Evolutionary conservation across 2,113 vertebrate genomes (phyloP).

Genomic region (Melanotaenia duboulayi): DNA sequence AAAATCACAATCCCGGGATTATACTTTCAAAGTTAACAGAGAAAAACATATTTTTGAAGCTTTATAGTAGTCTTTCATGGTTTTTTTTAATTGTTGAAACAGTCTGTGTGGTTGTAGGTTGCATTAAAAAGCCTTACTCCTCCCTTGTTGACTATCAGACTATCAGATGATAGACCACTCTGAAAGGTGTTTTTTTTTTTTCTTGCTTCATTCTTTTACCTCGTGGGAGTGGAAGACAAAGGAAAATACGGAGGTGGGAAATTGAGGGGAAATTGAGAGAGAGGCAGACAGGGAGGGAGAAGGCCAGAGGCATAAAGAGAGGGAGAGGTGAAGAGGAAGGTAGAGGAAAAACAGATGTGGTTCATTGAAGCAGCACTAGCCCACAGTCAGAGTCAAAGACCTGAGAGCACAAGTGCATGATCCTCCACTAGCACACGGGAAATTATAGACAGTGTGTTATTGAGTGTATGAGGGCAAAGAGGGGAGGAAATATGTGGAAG

Average conservation of each 20-base stretch:
- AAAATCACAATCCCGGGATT: no score
- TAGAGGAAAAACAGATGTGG: conserved; percentile 63
- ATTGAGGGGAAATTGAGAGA: conserved; percentile 64
- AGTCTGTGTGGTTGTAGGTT: conserved; percentile 12
- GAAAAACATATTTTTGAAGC: background rate
- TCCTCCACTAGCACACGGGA: conserved; percentile 63
- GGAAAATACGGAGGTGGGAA: conserved; percentile 59
- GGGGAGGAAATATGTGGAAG: conserved; percentile 1
- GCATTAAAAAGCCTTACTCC: conserved; percentile 5
- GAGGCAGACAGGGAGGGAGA: conserved; percentile 12
- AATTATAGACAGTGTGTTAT: conserved; percentile 49
- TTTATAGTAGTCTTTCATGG: background rate
- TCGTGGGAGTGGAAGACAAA: conserved; percentile 64
- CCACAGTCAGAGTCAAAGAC: conserved; percentile 72
- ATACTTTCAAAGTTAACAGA: background rate
- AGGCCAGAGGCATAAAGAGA: conserved; percentile 2
- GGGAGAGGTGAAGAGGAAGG: conserved; percentile 31
- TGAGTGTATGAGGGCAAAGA: conserved; percentile 14
- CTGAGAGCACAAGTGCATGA: conserved; percentile 62
- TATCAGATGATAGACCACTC: conserved; percentile 30
- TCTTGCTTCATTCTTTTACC: conserved; percentile 34
- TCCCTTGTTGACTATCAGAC: conserved; percentile 14
- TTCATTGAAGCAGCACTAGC: conserved; percentile 69
- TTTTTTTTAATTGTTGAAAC: background rate
- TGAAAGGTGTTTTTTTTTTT: conserved; percentile 24